Percentiles rank a stretch among this genome's conserved stretches.
phyloP scores from a whole-genome alignment of 2,113 vertebrate species.

The Entelurus aequoreus region DNA sequence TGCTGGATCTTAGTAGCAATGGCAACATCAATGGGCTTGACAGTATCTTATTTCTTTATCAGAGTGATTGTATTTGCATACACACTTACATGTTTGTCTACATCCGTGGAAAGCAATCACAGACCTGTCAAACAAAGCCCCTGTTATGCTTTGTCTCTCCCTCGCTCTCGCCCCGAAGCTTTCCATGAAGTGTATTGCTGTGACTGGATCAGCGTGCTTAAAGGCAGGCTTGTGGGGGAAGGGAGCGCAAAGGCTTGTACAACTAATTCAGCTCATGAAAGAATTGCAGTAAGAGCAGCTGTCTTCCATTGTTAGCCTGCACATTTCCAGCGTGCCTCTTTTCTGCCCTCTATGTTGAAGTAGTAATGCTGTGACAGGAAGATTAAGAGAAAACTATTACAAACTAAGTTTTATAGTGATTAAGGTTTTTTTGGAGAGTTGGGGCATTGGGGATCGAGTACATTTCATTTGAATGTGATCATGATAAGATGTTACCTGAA shows the following conservation, averaged over 20 bases:
- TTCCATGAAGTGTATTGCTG: slow-evolving; percentile 58
- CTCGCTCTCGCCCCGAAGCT: slow-evolving; percentile 42
- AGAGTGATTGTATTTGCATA: not conserved
- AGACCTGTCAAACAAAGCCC: slow-evolving; percentile 65
- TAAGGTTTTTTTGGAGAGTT: not conserved
- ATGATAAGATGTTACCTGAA: not conserved
- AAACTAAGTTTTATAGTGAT: slow-evolving; percentile 3
- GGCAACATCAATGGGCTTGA: not conserved
- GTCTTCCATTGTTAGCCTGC: slow-evolving; percentile 76
- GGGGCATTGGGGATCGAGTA: no score
- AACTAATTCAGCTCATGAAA: slow-evolving; percentile 77
- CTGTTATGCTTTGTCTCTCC: slow-evolving; percentile 48
- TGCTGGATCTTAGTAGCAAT: not conserved
- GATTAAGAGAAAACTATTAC: slow-evolving; percentile 38
- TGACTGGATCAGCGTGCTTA: slow-evolving; percentile 55
- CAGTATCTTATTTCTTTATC: not conserved
- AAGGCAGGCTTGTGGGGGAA: slow-evolving; percentile 48
- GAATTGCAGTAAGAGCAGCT: slow-evolving; percentile 73
- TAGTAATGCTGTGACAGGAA: slow-evolving; percentile 46
- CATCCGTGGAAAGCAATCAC: slow-evolving; percentile 51
- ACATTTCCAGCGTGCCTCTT: slow-evolving; percentile 73
- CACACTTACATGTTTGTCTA: slow-evolving; percentile 31
- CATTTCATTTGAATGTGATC: not conserved
- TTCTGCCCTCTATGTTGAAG: slow-evolving; percentile 68
- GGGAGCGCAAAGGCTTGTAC: slow-evolving; percentile 60